Evolutionary conservation across 2,113 vertebrate genomes (phyloP), one percentile per base, ranked within the genome.

Genomic region (Anser cygnoides): DNA sequence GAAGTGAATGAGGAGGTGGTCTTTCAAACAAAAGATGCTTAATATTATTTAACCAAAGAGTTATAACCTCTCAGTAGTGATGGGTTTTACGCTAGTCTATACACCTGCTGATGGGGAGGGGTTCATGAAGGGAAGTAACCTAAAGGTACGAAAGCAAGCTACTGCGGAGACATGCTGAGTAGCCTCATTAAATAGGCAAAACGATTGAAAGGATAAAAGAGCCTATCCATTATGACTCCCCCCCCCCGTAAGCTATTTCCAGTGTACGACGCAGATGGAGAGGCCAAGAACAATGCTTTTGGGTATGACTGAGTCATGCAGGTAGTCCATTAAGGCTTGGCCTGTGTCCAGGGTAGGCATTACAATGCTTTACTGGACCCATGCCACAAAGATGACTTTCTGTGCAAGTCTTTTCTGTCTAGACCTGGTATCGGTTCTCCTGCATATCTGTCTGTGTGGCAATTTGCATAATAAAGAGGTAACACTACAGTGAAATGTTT

Each of bases 281-380:
- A 83, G 13, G 20, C 43, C 33, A 54, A 46, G 62, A 82, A 17
- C 54, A 15, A 59, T 49, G 59, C 59, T 25, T 85, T 83, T 77
- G 41, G 29, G 29, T 91, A 62, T 29, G 22, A 72, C 84, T 92
- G 89, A 92, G 72, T 95, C 91, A 87, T 43, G 44, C 41, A 84
- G 81, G 89, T 90, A 91, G 81, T 82, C 77, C 91, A 91, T 96
- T 95, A 96, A 79, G 50, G 21, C 14, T 89, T 96, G 89, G 90
- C 77, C 19, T 90, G n/a, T 52, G 41, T 93, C 92, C 89, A 79
- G 14, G 6, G 33, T 57, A 91, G 39, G 29, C 8, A 18, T 31
- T 31, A 17, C 0, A 3, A 26, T 82, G 66, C 41, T 72, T 88
- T 89, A 26, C 10, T 66, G 33, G 82, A 72, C 13, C 39, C 76